These are phyloP conservation scores for Ciconia maguari DNA, from an alignment of 2,113 vertebrate species.

Conservation along the genomic window DNA sequence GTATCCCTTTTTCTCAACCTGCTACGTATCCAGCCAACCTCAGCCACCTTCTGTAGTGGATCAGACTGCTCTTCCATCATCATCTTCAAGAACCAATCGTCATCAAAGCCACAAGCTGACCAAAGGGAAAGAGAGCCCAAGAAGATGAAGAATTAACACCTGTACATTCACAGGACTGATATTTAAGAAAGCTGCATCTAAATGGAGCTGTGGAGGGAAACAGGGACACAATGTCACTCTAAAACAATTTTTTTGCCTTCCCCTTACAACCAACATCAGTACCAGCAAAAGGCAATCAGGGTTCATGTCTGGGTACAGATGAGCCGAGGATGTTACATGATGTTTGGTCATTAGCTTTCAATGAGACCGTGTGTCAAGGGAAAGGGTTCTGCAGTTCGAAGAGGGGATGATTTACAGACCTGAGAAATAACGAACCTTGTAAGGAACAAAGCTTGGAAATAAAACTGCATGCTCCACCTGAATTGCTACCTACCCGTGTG, in stretches of 20 bases:
- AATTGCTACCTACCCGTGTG: not conserved
- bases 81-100: fast-evolving
- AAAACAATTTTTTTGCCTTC: not conserved
- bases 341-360: constrained; percentile 42
- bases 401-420: constrained; percentile 34
- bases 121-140: not conserved
- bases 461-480: constrained; percentile 41
- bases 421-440: constrained; percentile 15
- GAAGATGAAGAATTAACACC: not conserved
- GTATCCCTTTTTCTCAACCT: not conserved
- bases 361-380: not conserved
- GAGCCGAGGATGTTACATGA: not conserved
- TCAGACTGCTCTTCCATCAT: not conserved
- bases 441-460: constrained; percentile 43
- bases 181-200: not conserved
- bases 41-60: not conserved
- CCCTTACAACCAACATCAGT: not conserved
- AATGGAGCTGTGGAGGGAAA: not conserved
- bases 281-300: not conserved
- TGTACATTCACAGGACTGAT: not conserved
- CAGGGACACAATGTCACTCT: not conserved
- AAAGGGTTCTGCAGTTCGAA: not conserved
- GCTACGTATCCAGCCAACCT: fast-evolving
- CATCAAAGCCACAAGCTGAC: not conserved
- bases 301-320: not conserved